Percentiles rank a stretch among this genome's conserved stretches.
Evolutionary conservation across 2,113 vertebrate species (phyloP).

Genomic region (Cephalopholis sonnerati): DNA sequence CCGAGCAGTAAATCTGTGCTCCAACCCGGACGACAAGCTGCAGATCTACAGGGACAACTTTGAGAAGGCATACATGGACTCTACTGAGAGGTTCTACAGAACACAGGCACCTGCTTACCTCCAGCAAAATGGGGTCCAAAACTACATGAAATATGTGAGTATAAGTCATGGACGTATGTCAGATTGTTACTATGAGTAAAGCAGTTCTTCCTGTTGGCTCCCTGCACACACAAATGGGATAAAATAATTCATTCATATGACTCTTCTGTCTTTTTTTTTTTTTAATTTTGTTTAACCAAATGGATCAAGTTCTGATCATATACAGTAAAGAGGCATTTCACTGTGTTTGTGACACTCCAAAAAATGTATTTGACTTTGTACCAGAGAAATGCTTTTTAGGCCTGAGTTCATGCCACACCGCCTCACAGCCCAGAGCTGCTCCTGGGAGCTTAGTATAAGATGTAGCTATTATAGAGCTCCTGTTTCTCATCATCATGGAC

Average conservation of each 20-base stretch:
- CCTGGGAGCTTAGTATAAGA: neutral
- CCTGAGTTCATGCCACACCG: neutral
- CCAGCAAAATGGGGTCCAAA: slow-evolving; percentile 98
- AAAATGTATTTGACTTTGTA: too few species aligned
- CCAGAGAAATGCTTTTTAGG: neutral
- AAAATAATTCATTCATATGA: neutral
- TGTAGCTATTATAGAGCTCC: neutral
- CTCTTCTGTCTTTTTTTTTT: too few species aligned
- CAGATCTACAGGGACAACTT: slow-evolving; percentile 99
- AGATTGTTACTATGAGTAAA: too few species aligned
- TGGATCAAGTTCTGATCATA: too few species aligned
- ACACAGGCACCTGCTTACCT: slow-evolving; percentile 98
- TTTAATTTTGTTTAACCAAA: too few species aligned
- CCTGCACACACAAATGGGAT: too few species aligned
- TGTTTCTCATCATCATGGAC: neutral
- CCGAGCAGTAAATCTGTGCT: slow-evolving; percentile 95
- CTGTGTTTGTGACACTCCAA: too few species aligned
- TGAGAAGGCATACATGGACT: slow-evolving; percentile 99
- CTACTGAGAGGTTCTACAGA: slow-evolving; percentile 99
- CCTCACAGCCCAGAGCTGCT: neutral
- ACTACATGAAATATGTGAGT: slow-evolving; percentile 99
- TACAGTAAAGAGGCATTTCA: too few species aligned
- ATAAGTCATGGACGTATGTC: fast-evolving
- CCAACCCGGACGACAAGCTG: slow-evolving; percentile 98
- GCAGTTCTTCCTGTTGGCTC: too few species aligned